Evolutionary conservation across 2,797 vertebrate species (phyloP).

Genomic region (Atherinosoma microstoma): DNA sequence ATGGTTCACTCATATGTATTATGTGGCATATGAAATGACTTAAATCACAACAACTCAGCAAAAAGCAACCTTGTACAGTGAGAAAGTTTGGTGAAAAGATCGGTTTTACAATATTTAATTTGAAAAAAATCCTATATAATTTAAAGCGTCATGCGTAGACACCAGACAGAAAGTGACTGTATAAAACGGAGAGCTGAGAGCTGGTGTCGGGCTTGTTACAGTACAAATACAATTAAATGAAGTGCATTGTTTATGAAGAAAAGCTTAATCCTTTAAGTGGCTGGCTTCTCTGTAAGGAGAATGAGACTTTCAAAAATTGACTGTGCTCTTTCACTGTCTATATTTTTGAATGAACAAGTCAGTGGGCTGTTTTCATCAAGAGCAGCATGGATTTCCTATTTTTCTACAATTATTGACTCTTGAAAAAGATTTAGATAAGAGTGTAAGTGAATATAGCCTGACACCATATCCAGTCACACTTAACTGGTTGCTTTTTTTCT

Average conservation of each 20-base stretch:
- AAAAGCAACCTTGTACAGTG: neutral
- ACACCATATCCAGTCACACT: neutral
- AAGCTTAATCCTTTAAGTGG: conserved; percentile 46
- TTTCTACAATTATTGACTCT: conserved; percentile 9
- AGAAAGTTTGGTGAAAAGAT: conserved; percentile 15
- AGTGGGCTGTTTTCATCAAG: conserved; percentile 27
- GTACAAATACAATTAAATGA: conserved; percentile 34
- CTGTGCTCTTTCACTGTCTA: conserved; percentile 21
- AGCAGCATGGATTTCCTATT: conserved; percentile 22
- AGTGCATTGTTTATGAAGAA: conserved; percentile 31
- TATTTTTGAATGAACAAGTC: conserved; percentile 24
- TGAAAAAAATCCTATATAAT: neutral
- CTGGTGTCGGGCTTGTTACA: conserved; percentile 14
- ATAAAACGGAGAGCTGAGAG: conserved; percentile 7
- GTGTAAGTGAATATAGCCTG: conserved; percentile 5
- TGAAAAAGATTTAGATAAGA: conserved; percentile 13
- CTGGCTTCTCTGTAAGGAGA: conserved; percentile 27
- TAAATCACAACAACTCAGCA: neutral
- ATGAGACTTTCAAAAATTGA: conserved; percentile 34
- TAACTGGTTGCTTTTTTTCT: neutral
- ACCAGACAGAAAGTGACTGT: neutral
- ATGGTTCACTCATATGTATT: neutral
- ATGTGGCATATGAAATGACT: neutral
- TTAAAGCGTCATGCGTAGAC: neutral
- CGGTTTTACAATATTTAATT: conserved; percentile 7